Evolutionary conservation across 2,888 invertebrate genomes (phyloP), one percentile per base, ranked within the genome.

Genomic region (Zaprionus obscuricornis): DNA sequence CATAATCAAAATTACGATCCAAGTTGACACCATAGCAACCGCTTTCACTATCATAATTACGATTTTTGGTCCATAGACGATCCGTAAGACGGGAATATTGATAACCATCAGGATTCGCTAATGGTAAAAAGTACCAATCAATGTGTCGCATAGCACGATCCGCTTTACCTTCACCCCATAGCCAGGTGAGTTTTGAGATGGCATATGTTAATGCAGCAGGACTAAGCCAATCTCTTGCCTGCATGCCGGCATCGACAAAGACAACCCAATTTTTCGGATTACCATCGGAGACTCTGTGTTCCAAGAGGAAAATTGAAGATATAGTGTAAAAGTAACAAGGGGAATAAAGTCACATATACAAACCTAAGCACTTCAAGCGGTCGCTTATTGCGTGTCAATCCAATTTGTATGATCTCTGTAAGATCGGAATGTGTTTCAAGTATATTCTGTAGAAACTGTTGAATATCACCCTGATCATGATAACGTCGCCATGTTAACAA

Each of bases 161-260:
- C 6, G 39, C 34, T 11, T 36, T 26, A 5, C 52, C 55, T 87
- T 72, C 16, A 1, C 47, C 27, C 88, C 93, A 94, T 60, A 93
- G 93, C 75, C 93, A 92, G 0, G 93, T 93, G 13, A 96, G 89
- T 58, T 93, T 92, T 74, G 95, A 93, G 6, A 96, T 94, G 36
- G 96, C 92, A 89, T 93, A 96, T 0, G 96, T 95, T 2, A 95
- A 94, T 0, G 94, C 93, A 0, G 96, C 95, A 0, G 95, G 94
- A 31, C 94, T 94, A 69, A 96, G 94, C 96, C 96, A 98, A 91
- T 98, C 98, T 11, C 97, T 92, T 0, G 96, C 95, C 83, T 97
- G 96, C 62, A 96, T 94, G 1, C 96, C 94, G 0, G 93, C 94
- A 75, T 94, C 94, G 20, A 95, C 89, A 92, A 95, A 95, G 0